Percentiles rank a stretch among this genome's conserved stretches.
Conservation (phyloP, 1,140 invertebrate species). For the Trialeurodes vaporariorum region DNA sequence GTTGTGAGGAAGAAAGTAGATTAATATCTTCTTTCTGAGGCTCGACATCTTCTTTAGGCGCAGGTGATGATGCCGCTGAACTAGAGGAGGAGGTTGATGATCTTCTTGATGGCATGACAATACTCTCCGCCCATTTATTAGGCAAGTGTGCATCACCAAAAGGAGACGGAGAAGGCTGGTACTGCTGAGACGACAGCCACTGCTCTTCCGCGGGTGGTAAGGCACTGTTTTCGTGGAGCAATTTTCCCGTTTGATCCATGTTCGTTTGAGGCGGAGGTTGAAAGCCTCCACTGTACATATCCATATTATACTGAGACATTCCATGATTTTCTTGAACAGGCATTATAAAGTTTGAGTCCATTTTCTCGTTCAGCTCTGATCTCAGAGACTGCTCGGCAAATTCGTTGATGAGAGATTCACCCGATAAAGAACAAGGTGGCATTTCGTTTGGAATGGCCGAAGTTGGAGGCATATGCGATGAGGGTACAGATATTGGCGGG, state of each 20-base stretch:
- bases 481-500: neutral
- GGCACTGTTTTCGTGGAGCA: neutral
- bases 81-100: conserved; percentile 25
- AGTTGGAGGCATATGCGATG: neutral
- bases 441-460: neutral
- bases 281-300: neutral
- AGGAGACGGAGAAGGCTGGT: conserved; percentile 42
- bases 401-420: neutral
- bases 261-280: neutral
- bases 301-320: neutral
- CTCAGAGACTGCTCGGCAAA: neutral
- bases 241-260: neutral
- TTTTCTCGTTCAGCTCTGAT: neutral
- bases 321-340: neutral
- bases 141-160: conserved; percentile 45
- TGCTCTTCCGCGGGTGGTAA: conserved; percentile 42
- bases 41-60: conserved; percentile 17
- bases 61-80: conserved; percentile 36
- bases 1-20: conserved; percentile 46
- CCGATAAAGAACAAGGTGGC: neutral
- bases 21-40: conserved; percentile 25
- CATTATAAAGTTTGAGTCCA: neutral
- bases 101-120: conserved; percentile 43
- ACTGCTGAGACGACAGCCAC: conserved; percentile 46
- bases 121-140: conserved; percentile 56